phyloP scores from a whole-genome alignment of 2,797 vertebrate species.

The Chrysocyon brachyurus region DNA sequence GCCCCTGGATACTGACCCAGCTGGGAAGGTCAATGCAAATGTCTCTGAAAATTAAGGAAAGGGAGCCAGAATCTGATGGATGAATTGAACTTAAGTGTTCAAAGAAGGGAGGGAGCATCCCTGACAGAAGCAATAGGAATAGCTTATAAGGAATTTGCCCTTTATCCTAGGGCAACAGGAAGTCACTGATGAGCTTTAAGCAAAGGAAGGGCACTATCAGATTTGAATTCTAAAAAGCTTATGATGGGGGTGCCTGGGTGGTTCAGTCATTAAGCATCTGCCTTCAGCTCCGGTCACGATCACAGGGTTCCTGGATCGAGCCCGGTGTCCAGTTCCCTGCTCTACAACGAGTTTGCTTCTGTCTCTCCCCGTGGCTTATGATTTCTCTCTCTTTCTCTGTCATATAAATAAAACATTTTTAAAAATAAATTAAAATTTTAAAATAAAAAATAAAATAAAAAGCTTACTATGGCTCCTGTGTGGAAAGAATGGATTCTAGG shows the following conservation, averaged over 20 bases:
- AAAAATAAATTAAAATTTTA: too few species aligned
- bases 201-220: not conserved
- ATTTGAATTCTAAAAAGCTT: not conserved
- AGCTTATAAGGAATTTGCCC: not conserved
- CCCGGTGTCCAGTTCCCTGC: too few species aligned
- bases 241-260: too few species aligned
- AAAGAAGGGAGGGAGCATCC: not conserved
- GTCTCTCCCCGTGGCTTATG: too few species aligned
- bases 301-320: too few species aligned
- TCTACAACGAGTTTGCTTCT: too few species aligned
- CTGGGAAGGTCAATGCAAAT: not conserved
- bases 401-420: too few species aligned
- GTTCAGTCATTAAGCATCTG: too few species aligned
- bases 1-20: not conserved
- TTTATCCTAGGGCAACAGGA: slow-evolving; percentile 39
- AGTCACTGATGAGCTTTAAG: not conserved
- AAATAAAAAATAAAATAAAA: not conserved
- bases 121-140: not conserved
- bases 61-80: not conserved
- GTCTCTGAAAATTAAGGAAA: not conserved
- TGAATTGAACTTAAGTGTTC: not conserved
- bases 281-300: too few species aligned
- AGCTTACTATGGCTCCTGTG: not conserved
- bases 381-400: too few species aligned
- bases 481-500: not conserved